Base-by-base conservation (phyloP, 2,113 vertebrate genomes). In the Uria lomvia region DNA sequence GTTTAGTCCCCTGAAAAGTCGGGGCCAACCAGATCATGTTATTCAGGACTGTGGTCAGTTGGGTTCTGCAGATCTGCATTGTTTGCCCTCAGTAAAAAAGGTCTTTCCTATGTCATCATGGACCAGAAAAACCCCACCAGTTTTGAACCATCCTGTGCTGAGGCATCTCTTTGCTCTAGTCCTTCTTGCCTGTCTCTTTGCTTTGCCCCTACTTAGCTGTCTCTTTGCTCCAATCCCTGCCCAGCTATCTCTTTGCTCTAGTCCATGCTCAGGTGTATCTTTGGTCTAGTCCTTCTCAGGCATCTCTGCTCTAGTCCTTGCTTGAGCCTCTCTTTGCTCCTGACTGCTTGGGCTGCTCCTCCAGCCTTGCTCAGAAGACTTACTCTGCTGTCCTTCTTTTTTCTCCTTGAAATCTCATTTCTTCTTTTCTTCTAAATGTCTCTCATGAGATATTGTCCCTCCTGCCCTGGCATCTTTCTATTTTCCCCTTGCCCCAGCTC, bases 111-210 rank as follows among this genome's bases (percentile, higher is more conserved):
- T 21, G 4, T 55, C n/a, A 21, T 24, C 11, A 17, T 10, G 8
- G 42, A n/a, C 11, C 4, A 32, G 47, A 81, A 36, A 40, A 4
- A 0, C 0, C 1, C 3, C 13, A 50, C 5, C 18, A 45, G 8
- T 67, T 77, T 58, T 52, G 34, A 77, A 19, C 43, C 22, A 43
- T 30, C 5, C 9, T 63, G 53, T 86, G 16, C 22, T 62, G 23
- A 40, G 47, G 9, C 14, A 18, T 50, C 2, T 40, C 15, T 36
- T 45, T 29, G 15, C 15, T 36, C 9, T 21, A 67, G 23, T 53
- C 52, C 16, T 63, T 5, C 56, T 43, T 15, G 16, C 8, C 20
- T 49, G 21, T 23, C 47, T 22, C 47, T 47, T 47, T 53, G 52
- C 52, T 27, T 53, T 24, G 53, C 12, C 22, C 68, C 38, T 43